Conservation (phyloP, 2,797 vertebrate genomes). For the Capromys pilorides region DNA sequence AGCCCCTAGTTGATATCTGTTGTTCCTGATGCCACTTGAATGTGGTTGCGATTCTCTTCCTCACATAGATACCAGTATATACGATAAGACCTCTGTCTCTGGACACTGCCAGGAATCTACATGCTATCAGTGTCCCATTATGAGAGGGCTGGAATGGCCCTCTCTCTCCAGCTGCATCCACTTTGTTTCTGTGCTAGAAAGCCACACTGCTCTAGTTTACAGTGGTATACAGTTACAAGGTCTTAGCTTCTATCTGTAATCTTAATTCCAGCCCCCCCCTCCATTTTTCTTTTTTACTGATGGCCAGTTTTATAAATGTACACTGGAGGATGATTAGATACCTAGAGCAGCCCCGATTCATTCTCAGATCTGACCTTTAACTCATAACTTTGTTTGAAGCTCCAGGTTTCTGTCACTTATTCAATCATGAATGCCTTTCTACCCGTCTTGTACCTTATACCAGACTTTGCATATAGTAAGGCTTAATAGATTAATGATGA, state of each 20-base stretch:
- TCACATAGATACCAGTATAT: background rate
- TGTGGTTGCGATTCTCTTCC: background rate
- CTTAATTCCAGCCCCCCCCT: background rate
- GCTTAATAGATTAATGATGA: background rate
- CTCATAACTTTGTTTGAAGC: background rate
- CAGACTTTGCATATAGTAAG: background rate
- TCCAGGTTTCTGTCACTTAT: background rate
- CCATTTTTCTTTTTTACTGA: background rate
- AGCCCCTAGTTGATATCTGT: background rate
- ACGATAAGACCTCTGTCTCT: background rate
- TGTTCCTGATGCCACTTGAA: background rate
- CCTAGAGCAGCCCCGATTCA: background rate
- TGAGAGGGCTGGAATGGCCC: background rate
- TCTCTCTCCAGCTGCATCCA: background rate
- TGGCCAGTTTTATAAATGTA: slow-evolving; percentile 9
- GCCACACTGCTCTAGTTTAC: background rate
- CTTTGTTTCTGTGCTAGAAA: background rate
- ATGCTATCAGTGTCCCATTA: background rate
- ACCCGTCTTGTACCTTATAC: background rate
- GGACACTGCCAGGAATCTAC: background rate
- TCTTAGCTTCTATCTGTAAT: background rate
- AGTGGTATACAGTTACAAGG: background rate
- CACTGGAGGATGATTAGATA: background rate
- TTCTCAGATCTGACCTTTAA: background rate
- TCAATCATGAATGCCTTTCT: background rate